Base-by-base conservation (phyloP, 1,140 invertebrate genomes). In the Calliopsis andreniformis region DNA sequence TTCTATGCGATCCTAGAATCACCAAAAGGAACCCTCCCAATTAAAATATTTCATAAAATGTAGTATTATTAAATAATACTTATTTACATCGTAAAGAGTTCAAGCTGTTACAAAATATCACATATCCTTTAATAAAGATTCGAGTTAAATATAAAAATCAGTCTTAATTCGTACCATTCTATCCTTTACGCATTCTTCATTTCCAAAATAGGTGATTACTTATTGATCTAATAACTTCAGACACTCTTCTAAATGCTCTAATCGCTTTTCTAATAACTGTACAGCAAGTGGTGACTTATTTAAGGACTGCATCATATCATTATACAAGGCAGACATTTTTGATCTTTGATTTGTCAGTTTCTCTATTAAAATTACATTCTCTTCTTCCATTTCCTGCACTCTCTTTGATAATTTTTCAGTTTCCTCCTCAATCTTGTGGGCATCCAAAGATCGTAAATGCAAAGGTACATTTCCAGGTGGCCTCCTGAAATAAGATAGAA, bases 401-500 rank as follows among this genome's bases (percentile, higher is more conserved):
- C 63, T 63, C 39, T 77, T 55, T 69, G 84, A 53, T 10, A 90
- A 64, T 25, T 62, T 47, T 20, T 85, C 81, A 23, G 25, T 83
- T 55, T 86, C 82, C 18, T 82, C 67, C n/a, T 66, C 68, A 0
- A 90, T 89, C 58, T 49, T 82, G 18, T 82, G 59, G 0, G 73
- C 83, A 35, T 89, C 88, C 35, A 86, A 16, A 8, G 86, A 87
- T 70, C 84, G 68, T 47, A 89, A 18, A 70, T 90, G 89, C n/a
- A 73, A 28, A 16, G 62, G 49, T n/a, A 90, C 84, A 63, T 90
- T 59, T 16, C 89, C 89, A 3, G 89, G 89, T 32, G 89, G 89
- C 75, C 89, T 87, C 89, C 89, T 90, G 25, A 45, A 83, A 71
- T 58, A 28, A 78, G 55, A 76, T n/a, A n/a, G n/a, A 32, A 32